Conservation (phyloP, 2,888 invertebrate species). For the Pseudanteris insignis region DNA sequence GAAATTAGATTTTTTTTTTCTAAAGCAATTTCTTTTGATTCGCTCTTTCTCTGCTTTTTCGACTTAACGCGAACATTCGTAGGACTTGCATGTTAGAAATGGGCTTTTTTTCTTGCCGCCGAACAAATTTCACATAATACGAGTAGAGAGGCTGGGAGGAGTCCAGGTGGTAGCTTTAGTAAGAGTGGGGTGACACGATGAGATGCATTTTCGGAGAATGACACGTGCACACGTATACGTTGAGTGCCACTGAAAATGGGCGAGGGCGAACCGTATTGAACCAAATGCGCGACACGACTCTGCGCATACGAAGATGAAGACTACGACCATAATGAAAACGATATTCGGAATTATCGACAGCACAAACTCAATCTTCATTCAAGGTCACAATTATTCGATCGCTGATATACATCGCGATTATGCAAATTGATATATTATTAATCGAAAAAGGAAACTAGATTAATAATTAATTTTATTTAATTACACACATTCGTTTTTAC, state of each 20-base stretch:
- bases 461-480: too few species aligned
- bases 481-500: too few species aligned
- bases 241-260: constrained; percentile 31
- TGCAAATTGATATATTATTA: too few species aligned
- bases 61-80: constrained; percentile 47
- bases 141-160: constrained; percentile 44
- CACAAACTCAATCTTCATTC: constrained; percentile 35
- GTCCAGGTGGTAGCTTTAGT: constrained; percentile 49
- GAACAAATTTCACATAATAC: constrained; percentile 39
- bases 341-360: constrained; percentile 41
- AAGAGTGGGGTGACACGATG: constrained; percentile 48
- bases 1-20: constrained; percentile 36
- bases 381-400: too few species aligned
- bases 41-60: too few species aligned
- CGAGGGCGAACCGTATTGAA: constrained; percentile 48
- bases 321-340: constrained; percentile 43
- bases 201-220: constrained; percentile 56
- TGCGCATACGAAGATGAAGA: constrained; percentile 42
- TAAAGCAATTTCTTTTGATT: constrained; percentile 27
- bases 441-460: too few species aligned
- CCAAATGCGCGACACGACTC: constrained; percentile 48
- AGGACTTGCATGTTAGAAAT: constrained; percentile 42
- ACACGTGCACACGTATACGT: constrained; percentile 35
- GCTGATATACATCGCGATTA: too few species aligned
- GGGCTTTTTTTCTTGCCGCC: constrained; percentile 15